Evolutionary conservation across 2,888 invertebrate species (phyloP), one percentile per base, ranked within the genome.

Genomic region (Ectemnius cavifrons): DNA sequence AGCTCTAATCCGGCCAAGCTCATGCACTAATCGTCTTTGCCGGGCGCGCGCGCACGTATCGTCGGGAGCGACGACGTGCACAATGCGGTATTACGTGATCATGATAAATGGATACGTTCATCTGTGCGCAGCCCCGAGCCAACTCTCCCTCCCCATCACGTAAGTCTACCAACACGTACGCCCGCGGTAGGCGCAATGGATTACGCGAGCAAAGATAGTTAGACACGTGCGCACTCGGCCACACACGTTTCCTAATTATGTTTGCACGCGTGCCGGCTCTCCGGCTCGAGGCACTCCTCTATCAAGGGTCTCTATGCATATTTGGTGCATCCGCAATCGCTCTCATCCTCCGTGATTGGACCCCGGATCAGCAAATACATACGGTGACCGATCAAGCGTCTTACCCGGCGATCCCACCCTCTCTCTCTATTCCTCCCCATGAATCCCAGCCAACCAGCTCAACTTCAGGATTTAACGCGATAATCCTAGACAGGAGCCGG

Each of bases 21-120:
- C 67, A 67, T 37, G 67, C 76, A 49, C 47, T 76, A 82, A 73
- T 79, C 73, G 77, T 75, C 75, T 82, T 79, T 82, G 79, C 69
- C 71, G 71, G 71, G 67, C 71, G 82, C 69, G 77, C 68, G 67
- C 67, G 78, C 23, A 23, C 23, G 18, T 60, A 37, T 37, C 37
- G 37, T 37, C 8, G 37, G 11, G 71, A 63, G 56, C 46, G 57
- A 28, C 74, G 57, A 28, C 74, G 57, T n/a, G 60, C 63, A 56
- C 66, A 58, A 63, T 61, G 18, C 45, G 28, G 20, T 18, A 57
- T n/a, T 64, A 63, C 66, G 37, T 37, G 8, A 37, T 63, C 61
- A 69, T 66, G 73, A 71, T 69, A 73, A 82, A 71, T 71, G 83
- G 71, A 71, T 37, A 75, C 64, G 67, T 62, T 58, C 59, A 57